Base-by-base conservation (phyloP, 2,797 vertebrate species). In the Merluccius polli region DNA sequence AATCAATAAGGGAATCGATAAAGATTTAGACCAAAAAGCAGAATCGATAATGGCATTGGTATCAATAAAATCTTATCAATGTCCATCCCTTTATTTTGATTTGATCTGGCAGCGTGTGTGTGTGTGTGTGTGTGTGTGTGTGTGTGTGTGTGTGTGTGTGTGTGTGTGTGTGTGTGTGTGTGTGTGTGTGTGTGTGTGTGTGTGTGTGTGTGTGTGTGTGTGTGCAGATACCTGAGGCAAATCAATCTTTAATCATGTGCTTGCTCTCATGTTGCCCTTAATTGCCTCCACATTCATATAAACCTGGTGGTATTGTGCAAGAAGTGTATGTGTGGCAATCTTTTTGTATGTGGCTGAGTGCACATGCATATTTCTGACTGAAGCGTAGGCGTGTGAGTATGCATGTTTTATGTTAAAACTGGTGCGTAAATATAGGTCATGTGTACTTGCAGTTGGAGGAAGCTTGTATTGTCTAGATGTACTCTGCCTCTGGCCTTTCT, bases 171-270 rank as follows among this genome's bases (percentile, higher is more conserved):
- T 76, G 70, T 70, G 52, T 48, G 59, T 72, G 24, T 73, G 71
- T 70, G 33, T 70, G 71, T n/a, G n/a, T n/a, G n/a, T n/a, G n/a
- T n/a, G n/a, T n/a, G n/a, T n/a, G n/a, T n/a, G n/a, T n/a, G n/a
- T 33, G 83, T 81, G n/a, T 73, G 44, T 73, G 70, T 35, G 9
- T 76, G 70, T 70, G 52, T 48, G 59, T 72, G 24, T 73, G 71
- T 70, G 33, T 70, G 72, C 18, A 7, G 80, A 84, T 85, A 86
- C 83, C 74, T 70, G 48, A 76, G 75, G 75, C 75, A 84, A 81
- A 89, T 88, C 87, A 85, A 91, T 91, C 89, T 91, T 92, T 90
- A 90, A 91, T 91, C 86, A 86, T 79, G 80, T 81, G 79, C 82
- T 85, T 86, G 86, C 85, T 81, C 86, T 91, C 84, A 85, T 90